phyloP scores from a whole-genome alignment of 2,797 vertebrate genomes.

The Notamacropus eugenii region DNA sequence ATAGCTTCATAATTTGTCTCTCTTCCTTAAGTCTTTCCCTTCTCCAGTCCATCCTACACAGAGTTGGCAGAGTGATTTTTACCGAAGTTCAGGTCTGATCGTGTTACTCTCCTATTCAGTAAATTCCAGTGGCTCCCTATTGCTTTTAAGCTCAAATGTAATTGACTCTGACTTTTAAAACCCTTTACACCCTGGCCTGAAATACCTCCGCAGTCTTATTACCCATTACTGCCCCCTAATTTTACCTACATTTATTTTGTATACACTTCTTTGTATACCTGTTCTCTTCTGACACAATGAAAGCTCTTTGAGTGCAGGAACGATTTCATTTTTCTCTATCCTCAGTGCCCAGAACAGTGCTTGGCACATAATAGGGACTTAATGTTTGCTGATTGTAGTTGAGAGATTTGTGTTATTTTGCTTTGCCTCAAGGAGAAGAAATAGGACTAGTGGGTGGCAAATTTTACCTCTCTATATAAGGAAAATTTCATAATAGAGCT shows the following conservation, averaged over 20 bases:
- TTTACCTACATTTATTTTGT: not conserved
- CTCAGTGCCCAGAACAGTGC: not conserved
- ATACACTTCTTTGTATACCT: not conserved
- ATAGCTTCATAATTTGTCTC: not conserved
- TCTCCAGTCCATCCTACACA: not conserved
- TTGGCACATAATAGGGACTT: not conserved
- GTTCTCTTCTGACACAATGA: not conserved
- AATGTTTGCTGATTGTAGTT: not conserved
- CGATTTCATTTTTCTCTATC: not conserved
- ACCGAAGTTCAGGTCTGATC: not conserved
- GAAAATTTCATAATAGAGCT: not conserved
- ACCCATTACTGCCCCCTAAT: not conserved
- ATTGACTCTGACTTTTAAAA: not conserved
- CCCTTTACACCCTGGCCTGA: not conserved
- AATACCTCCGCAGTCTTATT: not conserved
- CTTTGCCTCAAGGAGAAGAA: not conserved
- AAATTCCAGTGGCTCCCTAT: not conserved
- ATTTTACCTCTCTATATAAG: not conserved
- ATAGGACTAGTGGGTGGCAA: not conserved
- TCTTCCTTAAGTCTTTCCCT: not conserved
- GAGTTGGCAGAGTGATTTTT: not conserved
- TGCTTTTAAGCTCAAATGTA: not conserved
- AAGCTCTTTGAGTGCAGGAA: not conserved
- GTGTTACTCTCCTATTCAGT: not conserved
- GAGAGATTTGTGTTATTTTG: too few species aligned